phyloP scores from a whole-genome alignment of 2,797 vertebrate genomes.

The Acanthurus leucopareius region DNA sequence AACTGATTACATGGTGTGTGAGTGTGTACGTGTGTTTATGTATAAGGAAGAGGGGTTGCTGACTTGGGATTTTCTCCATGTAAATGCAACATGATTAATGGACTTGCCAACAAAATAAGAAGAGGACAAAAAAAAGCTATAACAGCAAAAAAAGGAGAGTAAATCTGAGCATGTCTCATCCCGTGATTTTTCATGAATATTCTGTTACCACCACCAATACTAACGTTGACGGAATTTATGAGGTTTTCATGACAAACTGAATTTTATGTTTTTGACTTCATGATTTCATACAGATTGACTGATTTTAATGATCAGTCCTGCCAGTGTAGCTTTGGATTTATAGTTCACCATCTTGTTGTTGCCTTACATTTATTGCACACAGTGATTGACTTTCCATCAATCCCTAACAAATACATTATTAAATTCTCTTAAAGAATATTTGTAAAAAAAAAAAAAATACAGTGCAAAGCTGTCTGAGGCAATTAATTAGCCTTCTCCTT shows the following conservation, averaged over 20 bases:
- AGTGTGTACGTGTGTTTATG: slow-evolving; percentile 41
- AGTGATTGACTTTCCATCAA: not conserved
- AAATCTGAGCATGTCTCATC: slow-evolving; percentile 14
- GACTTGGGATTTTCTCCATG: slow-evolving; percentile 61
- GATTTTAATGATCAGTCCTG: too few species aligned
- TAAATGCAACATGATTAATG: slow-evolving; percentile 77
- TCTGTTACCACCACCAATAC: not conserved
- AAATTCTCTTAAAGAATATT: too few species aligned
- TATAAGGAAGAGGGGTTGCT: slow-evolving; percentile 37
- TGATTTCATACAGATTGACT: too few species aligned
- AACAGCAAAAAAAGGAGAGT: slow-evolving; percentile 41
- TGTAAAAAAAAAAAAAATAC: too few species aligned
- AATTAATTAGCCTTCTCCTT: too few species aligned
- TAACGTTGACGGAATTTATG: not conserved
- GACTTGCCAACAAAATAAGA: slow-evolving; percentile 46
- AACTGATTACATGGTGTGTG: slow-evolving; percentile 56
- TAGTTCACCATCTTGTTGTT: not conserved
- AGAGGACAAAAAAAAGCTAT: slow-evolving; percentile 39
- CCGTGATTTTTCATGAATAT: slow-evolving; percentile 30
- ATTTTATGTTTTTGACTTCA: not conserved
- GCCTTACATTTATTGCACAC: not conserved
- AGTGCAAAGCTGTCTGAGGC: too few species aligned
- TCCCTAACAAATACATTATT: too few species aligned
- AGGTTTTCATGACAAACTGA: slow-evolving; percentile 1
- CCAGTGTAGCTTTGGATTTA: not conserved